These are phyloP conservation scores for Uropsilus gracilis DNA, from an alignment of 2,113 vertebrate species.

Conservation along the genomic window DNA sequence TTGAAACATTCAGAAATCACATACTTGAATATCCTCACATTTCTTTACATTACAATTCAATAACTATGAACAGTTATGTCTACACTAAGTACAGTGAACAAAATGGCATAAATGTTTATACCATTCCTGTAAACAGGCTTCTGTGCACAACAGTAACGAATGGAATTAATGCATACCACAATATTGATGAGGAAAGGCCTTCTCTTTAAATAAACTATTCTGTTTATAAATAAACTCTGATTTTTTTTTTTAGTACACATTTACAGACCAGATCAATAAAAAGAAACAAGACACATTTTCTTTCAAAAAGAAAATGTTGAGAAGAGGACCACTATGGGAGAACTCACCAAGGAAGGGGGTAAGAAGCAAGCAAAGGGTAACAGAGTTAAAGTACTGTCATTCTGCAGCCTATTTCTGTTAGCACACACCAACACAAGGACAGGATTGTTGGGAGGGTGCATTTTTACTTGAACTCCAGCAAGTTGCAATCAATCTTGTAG, in stretches of 20 bases:
- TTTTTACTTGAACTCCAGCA: constrained; percentile 97
- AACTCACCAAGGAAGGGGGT: constrained; percentile 82
- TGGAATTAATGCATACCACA: constrained; percentile 86
- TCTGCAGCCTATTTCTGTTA: constrained; percentile 81
- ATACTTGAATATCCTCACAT: constrained; percentile 88
- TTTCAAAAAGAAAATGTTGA: constrained; percentile 84
- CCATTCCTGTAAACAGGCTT: constrained; percentile 85
- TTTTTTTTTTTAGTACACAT: constrained; percentile 89
- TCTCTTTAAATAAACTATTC: constrained; percentile 88
- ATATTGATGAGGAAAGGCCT: constrained; percentile 88
- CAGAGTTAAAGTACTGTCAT: constrained; percentile 73
- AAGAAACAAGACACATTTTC: constrained; percentile 86
- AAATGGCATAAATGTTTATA: constrained; percentile 86
- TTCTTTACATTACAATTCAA: constrained; percentile 89
- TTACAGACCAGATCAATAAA: constrained; percentile 88
- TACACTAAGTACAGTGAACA: constrained; percentile 85
- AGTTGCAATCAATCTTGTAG: constrained; percentile 99
- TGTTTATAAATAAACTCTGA: constrained; percentile 90
- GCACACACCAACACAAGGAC: constrained; percentile 78
- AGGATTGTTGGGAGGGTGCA: constrained; percentile 64
- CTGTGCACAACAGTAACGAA: constrained; percentile 83
- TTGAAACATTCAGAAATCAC: constrained; percentile 92
- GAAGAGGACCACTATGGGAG: constrained; percentile 84
- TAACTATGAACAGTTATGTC: constrained; percentile 83
- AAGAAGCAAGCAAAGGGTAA: constrained; percentile 88